Base-by-base conservation (phyloP, 2,888 invertebrate genomes). In the Drosophila rubida region DNA sequence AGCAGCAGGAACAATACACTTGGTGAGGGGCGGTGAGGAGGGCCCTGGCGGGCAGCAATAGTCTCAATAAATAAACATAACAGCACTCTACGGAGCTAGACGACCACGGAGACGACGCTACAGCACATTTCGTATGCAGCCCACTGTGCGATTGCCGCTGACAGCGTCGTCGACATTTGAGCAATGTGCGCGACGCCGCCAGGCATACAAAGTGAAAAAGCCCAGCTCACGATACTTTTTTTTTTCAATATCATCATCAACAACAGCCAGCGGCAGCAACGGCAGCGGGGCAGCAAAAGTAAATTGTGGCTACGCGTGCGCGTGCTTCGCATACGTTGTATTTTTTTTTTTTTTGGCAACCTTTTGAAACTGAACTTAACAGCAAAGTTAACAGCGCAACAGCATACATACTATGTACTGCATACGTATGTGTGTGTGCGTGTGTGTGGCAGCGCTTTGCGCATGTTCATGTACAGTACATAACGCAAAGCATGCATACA, bases 261-360 rank as follows among this genome's bases (percentile, higher is more conserved):
- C n/a, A 27, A 7, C 27, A 27, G 27, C 27, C 35, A 14, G 35
- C 35, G 6, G 35, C 14, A 69, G 45, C 50, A 44, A 19, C 69
- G 53, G 19, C 63, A 53, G 30, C 30, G n/a, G 59, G n/a, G 59
- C 65, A 74, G 73, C 75, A 79, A 81, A 78, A 78, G 79, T 75
- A 82, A 82, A 82, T 82, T 82, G 81, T 80, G 60, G 82, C 64
- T 86, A 88, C 82, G 88, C 82, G 80, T 83, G 88, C 88, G 88
- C 82, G 86, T 87, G 88, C 71, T 37, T 61, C 63, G 88, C 76
- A 79, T 86, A 64, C 46, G 16, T 30, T 19, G 8, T 27, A 2
- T 27, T 8, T 27, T 7, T 9, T 27, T 27, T 9, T 8, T 32
- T 32, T 30, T 30, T 76, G 19, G 37, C 30, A 48, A n/a, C 19